A percentile compares a stretch with the other conserved stretches of the same genome.
Evolutionary conservation across 1,140 invertebrate species (phyloP).

Genomic region (Brachionus angularis): DNA sequence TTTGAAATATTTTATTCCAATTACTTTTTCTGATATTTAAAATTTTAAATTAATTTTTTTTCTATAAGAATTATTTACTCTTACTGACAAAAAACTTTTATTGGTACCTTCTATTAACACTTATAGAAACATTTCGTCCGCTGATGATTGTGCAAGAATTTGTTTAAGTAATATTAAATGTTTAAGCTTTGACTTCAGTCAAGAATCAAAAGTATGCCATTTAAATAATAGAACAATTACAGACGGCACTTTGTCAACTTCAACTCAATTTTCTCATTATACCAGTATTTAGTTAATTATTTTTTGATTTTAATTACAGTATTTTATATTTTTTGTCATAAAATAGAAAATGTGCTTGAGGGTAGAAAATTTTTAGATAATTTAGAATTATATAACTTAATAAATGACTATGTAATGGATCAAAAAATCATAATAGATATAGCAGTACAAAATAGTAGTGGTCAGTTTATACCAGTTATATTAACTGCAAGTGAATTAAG

Average conservation of each 20-base stretch:
- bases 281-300: background rate
- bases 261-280: slow-evolving; percentile 20
- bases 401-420: slow-evolving; percentile 3
- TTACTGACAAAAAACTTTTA: background rate
- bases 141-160: slow-evolving; percentile 4
- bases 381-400: background rate
- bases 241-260: background rate
- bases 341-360: slow-evolving; percentile 25
- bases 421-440: background rate
- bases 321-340: background rate
- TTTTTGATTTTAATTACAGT: background rate
- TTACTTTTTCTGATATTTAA: background rate
- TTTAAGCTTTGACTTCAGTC: slow-evolving; percentile 34
- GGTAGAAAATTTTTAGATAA: background rate
- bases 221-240: slow-evolving; percentile 5
- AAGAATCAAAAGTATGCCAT: background rate
- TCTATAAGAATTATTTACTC: background rate
- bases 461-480: background rate
- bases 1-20: slow-evolving; percentile 17
- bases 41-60: background rate
- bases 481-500: background rate
- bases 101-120: background rate
- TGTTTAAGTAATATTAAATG: slow-evolving; percentile 23
- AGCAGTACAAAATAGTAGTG: background rate
- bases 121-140: background rate